Evolutionary conservation across 2,888 invertebrate genomes (phyloP).

Genomic region (Glomeris marginata): DNA sequence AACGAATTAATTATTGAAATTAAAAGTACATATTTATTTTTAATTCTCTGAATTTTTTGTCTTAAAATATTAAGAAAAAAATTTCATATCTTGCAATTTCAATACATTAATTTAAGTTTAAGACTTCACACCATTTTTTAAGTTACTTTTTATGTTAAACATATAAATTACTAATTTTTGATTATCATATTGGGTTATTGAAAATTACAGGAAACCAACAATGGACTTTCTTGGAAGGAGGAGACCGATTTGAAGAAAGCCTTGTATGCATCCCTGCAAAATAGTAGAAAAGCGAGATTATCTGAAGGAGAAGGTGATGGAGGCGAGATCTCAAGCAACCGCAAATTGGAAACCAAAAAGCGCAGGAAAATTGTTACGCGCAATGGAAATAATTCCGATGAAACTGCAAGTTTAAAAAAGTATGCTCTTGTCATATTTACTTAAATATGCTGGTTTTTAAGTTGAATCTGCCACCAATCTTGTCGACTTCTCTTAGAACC

Average conservation of each 20-base stretch:
- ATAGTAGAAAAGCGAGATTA: constrained; percentile 18
- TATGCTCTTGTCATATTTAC: constrained; percentile 4
- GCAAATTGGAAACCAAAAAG: constrained; percentile 9
- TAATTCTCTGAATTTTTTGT: no score
- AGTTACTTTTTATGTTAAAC: neutral
- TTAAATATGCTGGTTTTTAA: neutral
- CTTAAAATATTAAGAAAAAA: neutral
- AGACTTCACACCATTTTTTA: neutral
- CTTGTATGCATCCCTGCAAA: constrained; percentile 30
- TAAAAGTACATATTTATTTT: neutral
- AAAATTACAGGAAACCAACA: constrained; percentile 16
- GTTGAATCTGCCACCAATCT: no score
- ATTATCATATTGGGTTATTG: neutral
- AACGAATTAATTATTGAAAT: neutral
- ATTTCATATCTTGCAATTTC: neutral
- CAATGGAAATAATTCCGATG: constrained; percentile 9
- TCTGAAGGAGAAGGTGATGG: constrained; percentile 15
- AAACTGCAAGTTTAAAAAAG: constrained; percentile 18
- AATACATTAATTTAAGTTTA: neutral
- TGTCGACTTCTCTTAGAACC: constrained; percentile 45
- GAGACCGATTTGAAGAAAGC: constrained; percentile 31
- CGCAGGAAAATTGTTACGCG: constrained; percentile 5
- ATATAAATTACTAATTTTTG: neutral
- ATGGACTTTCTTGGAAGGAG: constrained; percentile 29
- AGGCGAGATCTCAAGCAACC: neutral